Percentiles rank a stretch among this genome's conserved stretches.
Conservation (phyloP, 1,140 invertebrate genomes). For the roundworm (Caenorhabditis elegans) region WBcel235 BX284603.4:7639501-7640000, state of each 20-base stretch:
- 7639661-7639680: constrained; percentile 48
- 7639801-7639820: constrained; percentile 10
- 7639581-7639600: constrained; percentile 60
- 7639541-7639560: constrained; percentile 53
- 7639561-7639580: constrained; percentile 60
- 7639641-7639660: constrained; percentile 59
- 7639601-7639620: constrained; percentile 62
- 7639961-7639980: no score
- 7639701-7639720: constrained; percentile 66
- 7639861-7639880: no score
- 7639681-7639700: constrained; percentile 48
- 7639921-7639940: not conserved
- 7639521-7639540: constrained; percentile 50
- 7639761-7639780: constrained; percentile 51
- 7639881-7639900: no score
- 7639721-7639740: constrained; percentile 62
- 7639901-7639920: no score
- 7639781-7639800: not conserved
- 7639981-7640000: no score
- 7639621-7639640: constrained; percentile 57
- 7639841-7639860: not conserved
- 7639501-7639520: constrained; percentile 58
- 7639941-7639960: not conserved
- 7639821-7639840: not conserved
- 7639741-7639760: constrained; percentile 62